phyloP scores from a whole-genome alignment of 2,113 vertebrate species.

The Hippocampus mohnikei region DNA sequence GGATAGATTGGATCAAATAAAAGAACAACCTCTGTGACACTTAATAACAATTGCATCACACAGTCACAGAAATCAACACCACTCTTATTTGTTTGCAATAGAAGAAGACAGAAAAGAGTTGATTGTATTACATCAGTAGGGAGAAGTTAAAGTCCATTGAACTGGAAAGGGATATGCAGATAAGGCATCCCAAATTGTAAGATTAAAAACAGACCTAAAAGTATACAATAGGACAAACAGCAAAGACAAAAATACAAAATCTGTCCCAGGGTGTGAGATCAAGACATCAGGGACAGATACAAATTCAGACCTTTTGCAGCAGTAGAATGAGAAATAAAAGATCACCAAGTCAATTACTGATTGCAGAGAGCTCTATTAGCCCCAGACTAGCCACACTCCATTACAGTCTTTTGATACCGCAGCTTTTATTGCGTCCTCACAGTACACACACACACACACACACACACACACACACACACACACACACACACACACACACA shows the following conservation, averaged over 20 bases:
- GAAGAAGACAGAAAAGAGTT: conserved; percentile 18
- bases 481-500: conserved; percentile 9
- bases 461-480: conserved; percentile 27
- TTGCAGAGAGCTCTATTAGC: conserved; percentile 68
- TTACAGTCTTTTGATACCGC: conserved; percentile 68
- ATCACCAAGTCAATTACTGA: conserved; percentile 62
- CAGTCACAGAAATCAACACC: conserved; percentile 38
- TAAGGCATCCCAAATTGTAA: conserved; percentile 35
- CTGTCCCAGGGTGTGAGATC: conserved; percentile 26
- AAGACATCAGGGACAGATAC: conserved; percentile 35
- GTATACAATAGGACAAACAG: conserved; percentile 29
- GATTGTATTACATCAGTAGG: conserved; percentile 15
- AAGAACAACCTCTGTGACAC: conserved; percentile 26
- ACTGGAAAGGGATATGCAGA: conserved; percentile 43
- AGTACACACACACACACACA: conserved; percentile 49
- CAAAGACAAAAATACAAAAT: conserved; percentile 1
- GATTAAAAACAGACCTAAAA: conserved; percentile 50
- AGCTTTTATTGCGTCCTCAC: conserved; percentile 67
- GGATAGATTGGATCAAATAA: conserved; percentile 46
- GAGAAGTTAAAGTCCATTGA: conserved; percentile 17
- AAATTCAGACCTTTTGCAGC: conserved; percentile 35
- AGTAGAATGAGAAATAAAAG: conserved; percentile 31
- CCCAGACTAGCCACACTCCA: conserved; percentile 64
- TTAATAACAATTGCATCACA: conserved; percentile 32
- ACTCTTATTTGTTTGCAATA: conserved; percentile 28